A percentile compares a stretch with the other conserved stretches of the same genome.
phyloP scores from a whole-genome alignment of 2,113 vertebrate genomes.

The Chroicocephalus ridibundus region DNA sequence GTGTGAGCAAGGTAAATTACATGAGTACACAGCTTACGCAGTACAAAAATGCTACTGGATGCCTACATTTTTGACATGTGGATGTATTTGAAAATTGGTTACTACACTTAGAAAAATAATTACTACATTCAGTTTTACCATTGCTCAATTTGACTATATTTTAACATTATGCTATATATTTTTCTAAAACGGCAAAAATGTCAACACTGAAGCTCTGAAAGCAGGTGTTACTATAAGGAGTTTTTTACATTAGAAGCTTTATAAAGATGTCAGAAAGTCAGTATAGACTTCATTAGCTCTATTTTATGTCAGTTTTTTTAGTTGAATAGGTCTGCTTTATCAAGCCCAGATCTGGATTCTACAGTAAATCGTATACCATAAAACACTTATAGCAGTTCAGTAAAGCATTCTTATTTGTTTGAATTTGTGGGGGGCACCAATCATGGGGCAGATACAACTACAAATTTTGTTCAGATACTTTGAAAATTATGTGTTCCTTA shows the following conservation, averaged over 20 bases:
- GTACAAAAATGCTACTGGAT: background rate
- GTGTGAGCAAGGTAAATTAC: background rate
- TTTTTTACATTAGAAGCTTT: slow-evolving; percentile 43
- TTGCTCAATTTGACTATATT: background rate
- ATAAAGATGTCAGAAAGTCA: slow-evolving; percentile 51
- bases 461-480: background rate
- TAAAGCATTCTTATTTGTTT: slow-evolving; percentile 19
- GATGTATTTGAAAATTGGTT: background rate
- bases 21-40: background rate
- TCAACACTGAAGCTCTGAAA: background rate
- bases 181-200: background rate
- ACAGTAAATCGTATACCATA: slow-evolving; percentile 23
- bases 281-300: slow-evolving; percentile 48
- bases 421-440: background rate
- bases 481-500: background rate
- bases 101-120: background rate
- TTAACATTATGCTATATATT: background rate
- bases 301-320: slow-evolving; percentile 32
- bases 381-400: slow-evolving; percentile 15
- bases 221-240: background rate
- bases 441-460: background rate
- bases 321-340: slow-evolving; percentile 58
- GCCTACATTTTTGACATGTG: background rate
- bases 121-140: background rate
- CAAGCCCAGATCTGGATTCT: slow-evolving; percentile 38